Base-by-base conservation (phyloP, 1,140 invertebrate genomes). In the Littorina saxatilis region DNA sequence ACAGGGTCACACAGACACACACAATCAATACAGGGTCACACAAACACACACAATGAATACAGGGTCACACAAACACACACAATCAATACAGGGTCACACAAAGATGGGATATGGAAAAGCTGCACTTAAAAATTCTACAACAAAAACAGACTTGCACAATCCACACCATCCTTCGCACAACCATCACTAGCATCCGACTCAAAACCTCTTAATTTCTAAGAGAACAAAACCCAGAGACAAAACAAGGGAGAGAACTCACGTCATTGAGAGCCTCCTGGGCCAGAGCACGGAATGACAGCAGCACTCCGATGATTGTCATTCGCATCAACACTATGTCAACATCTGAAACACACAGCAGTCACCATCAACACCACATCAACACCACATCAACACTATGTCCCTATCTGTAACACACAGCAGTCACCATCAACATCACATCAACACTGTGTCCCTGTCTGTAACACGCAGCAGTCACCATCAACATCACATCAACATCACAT, bases 231-330 rank as follows among this genome's bases (percentile, higher is more conserved):
- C 43, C 7, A 9, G 43, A 17, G 55, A 58, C 55, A 58, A 9
- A n/a, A 66, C 29, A 9, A 40, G 37, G 23, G 29, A 47, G 7
- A 50, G 11, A 39, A 89, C 92, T 90, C 87, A 98, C 98, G 93
- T 99, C 98, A 78, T 97, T 95, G 17, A 99, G 93, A 20, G 98
- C 97, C 78, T 97, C 96, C 91, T 99, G 98, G 0, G 98, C 95
- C 15, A 99, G 93, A 91, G 98, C 96, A 43, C 98, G 94, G 92
- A 99, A 99, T 86, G 98, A 97, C 83, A 99, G 93, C 83, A 99
- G 98, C 0, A 99, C 98, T 2, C 99, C 99, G 88, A 99, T 97
- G 84, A 99, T 99, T 17, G 98, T 99, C 95, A 99, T 98, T 83
- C 98, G 94, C 91, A 98, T 97, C 15, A 99, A 92, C 32, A 99